Conservation (phyloP, 1,140 invertebrate species). For the Melanaphis sacchari region DNA sequence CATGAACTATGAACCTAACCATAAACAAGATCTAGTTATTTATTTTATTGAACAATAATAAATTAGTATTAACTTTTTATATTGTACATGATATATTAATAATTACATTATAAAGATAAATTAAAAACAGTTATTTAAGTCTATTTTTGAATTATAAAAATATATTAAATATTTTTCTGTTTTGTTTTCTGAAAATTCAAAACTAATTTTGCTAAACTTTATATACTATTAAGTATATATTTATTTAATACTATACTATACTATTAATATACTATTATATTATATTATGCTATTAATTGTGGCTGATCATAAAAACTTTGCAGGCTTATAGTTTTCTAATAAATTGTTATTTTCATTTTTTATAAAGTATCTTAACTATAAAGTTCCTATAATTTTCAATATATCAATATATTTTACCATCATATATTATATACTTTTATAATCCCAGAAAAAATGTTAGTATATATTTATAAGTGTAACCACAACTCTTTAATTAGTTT, state of each 20-base stretch:
- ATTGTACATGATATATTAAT: background rate
- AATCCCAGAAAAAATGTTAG: background rate
- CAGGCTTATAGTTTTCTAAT: too few species aligned
- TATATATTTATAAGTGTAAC: slow-evolving; percentile 15
- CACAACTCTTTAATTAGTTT: slow-evolving; percentile 44
- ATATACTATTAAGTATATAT: too few species aligned
- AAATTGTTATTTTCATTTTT: too few species aligned
- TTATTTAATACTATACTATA: too few species aligned
- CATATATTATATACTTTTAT: background rate
- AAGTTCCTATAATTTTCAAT: background rate
- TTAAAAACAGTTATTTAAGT: background rate
- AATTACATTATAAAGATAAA: background rate
- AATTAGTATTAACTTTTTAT: background rate
- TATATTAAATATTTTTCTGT: background rate
- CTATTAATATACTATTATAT: too few species aligned
- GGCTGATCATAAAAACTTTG: too few species aligned
- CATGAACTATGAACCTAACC: background rate
- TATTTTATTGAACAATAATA: background rate
- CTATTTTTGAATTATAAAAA: background rate
- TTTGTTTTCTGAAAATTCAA: background rate
- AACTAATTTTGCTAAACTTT: background rate
- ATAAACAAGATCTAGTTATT: background rate
- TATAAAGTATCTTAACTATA: background rate
- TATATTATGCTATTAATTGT: too few species aligned
- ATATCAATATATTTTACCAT: background rate